Conservation (phyloP, 2,113 vertebrate genomes). For the Smithornis capensis region DNA sequence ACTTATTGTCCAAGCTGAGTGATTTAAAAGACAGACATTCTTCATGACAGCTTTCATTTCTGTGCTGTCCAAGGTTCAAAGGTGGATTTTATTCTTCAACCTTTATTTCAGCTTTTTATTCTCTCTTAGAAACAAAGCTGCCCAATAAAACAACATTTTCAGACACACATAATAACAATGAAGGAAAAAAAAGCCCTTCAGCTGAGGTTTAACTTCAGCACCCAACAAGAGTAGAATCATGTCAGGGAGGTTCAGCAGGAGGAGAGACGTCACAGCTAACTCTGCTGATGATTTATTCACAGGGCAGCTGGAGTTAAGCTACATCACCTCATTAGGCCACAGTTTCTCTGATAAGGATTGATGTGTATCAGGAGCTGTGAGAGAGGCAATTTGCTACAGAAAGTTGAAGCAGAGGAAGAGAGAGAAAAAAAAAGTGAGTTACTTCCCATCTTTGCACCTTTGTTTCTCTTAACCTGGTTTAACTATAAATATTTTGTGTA, state of each 20-base stretch:
- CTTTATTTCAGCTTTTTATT: constrained; percentile 19
- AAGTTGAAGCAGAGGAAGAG: neutral
- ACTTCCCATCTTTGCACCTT: neutral
- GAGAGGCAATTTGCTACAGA: neutral
- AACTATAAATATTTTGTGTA: neutral
- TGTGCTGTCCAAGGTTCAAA: neutral
- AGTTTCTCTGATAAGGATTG: neutral
- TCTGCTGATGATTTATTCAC: neutral
- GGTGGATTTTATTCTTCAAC: neutral
- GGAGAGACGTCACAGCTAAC: neutral
- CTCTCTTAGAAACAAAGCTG: neutral
- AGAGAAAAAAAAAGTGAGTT: neutral
- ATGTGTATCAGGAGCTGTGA: neutral
- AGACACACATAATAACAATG: neutral
- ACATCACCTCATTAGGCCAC: neutral
- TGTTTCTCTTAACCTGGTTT: neutral
- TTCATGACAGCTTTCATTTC: constrained; percentile 5
- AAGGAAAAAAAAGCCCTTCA: neutral
- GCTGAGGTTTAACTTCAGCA: neutral
- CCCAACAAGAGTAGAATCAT: neutral
- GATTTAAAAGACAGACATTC: constrained; percentile 29
- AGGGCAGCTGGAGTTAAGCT: neutral
- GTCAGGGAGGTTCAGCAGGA: neutral
- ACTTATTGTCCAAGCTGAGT: neutral
- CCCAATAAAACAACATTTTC: neutral